Evolutionary conservation across 2,888 invertebrate species (phyloP).

Genomic region (Dendrolimus pini): DNA sequence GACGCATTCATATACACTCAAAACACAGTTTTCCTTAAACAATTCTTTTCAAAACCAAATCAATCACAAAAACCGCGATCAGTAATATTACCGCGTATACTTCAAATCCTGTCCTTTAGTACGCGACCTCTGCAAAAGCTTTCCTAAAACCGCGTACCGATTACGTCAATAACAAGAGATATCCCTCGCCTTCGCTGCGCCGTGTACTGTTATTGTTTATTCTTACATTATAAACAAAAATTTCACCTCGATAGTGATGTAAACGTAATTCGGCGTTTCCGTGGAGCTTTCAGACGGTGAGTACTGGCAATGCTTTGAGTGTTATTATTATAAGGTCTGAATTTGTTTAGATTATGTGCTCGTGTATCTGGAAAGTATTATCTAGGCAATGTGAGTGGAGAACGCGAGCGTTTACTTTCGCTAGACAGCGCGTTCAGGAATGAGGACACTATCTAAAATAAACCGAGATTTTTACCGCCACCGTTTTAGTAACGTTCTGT

Average conservation of each 20-base stretch:
- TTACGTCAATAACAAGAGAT: slow-evolving; percentile 42
- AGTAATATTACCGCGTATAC: slow-evolving; percentile 19
- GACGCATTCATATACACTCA: slow-evolving; percentile 48
- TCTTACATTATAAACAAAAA: slow-evolving; percentile 16
- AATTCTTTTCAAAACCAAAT: slow-evolving; percentile 40
- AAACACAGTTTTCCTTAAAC: slow-evolving; percentile 46
- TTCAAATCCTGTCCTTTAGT: slow-evolving; percentile 17
- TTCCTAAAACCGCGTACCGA: slow-evolving; percentile 31
- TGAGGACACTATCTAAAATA: slow-evolving; percentile 63
- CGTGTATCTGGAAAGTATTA: slow-evolving; percentile 31
- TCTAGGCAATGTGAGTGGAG: slow-evolving; percentile 40
- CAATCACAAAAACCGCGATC: slow-evolving; percentile 22
- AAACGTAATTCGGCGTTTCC: slow-evolving; percentile 2
- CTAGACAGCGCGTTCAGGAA: slow-evolving; percentile 43
- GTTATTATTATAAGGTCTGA: slow-evolving; percentile 25
- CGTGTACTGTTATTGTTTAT: slow-evolving; percentile 46
- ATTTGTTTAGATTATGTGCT: slow-evolving; percentile 22
- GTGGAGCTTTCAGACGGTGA: slow-evolving; percentile 47
- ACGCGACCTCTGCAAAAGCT: slow-evolving; percentile 24
- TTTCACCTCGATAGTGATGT: slow-evolving; percentile 17
- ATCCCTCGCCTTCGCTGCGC: slow-evolving; percentile 20
- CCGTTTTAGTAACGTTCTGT: slow-evolving; percentile 28
- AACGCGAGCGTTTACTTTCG: slow-evolving; percentile 50
- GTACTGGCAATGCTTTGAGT: slow-evolving; percentile 27
- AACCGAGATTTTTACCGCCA: slow-evolving; percentile 47